Evolutionary conservation across 2,888 invertebrate genomes (phyloP).

Genomic region (Dicycla oo): DNA sequence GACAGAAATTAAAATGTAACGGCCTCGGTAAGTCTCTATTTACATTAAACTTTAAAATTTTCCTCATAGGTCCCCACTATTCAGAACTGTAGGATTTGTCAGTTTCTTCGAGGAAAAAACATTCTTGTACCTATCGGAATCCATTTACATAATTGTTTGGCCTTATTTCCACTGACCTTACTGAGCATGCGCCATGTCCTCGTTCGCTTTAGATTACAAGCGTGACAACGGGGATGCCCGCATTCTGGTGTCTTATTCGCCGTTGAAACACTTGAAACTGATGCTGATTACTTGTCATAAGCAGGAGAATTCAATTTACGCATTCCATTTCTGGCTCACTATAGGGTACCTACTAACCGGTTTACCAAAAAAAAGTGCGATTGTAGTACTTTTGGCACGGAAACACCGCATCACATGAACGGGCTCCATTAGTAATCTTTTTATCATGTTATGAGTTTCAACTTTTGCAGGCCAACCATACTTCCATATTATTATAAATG

Average conservation of each 20-base stretch:
- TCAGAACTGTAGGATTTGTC: constrained; percentile 28
- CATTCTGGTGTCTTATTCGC: constrained; percentile 39
- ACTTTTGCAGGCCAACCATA: background rate
- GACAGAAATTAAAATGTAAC: constrained; percentile 21
- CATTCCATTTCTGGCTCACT: constrained; percentile 1
- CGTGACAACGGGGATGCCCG: constrained; percentile 43
- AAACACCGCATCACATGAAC: constrained; percentile 3
- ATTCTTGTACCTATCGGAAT: constrained; percentile 46
- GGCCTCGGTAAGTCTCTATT: constrained; percentile 33
- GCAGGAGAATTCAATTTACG: constrained; percentile 1
- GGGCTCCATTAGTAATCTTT: background rate
- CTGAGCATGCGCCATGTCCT: constrained; percentile 70
- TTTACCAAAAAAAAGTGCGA: background rate
- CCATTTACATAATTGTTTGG: constrained; percentile 66
- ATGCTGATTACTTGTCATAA: constrained; percentile 5
- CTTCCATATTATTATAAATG: background rate
- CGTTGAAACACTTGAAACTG: constrained; percentile 18
- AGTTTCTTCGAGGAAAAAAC: constrained; percentile 65
- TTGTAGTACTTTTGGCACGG: constrained; percentile 1
- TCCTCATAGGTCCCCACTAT: constrained; percentile 51
- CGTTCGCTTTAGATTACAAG: constrained; percentile 54
- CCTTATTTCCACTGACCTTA: constrained; percentile 71
- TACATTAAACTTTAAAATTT: constrained; percentile 44
- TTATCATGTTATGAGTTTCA: constrained; percentile 25
- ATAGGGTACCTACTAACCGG: background rate